These are phyloP conservation scores for Hassar affinis DNA, from an alignment of 2,113 vertebrate genomes.

Conservation along the genomic window DNA sequence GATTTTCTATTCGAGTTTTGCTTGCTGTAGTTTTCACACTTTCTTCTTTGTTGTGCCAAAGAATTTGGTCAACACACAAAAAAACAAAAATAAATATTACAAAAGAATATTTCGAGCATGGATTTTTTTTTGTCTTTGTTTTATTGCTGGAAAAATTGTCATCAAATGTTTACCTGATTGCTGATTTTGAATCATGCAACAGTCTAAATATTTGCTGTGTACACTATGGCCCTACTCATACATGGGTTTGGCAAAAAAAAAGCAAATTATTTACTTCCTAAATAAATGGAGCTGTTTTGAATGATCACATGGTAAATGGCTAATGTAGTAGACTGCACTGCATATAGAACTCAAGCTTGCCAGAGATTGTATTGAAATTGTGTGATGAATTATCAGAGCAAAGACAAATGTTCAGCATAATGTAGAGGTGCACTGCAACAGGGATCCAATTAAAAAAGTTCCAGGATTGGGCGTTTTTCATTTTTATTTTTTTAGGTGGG, in stretches of 20 bases:
- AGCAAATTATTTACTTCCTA: background rate
- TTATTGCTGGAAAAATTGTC: background rate
- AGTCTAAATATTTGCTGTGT: background rate
- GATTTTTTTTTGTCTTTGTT: background rate
- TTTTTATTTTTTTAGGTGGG: too few relatives aligned
- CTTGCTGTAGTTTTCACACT: constrained; percentile 1
- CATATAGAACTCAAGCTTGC: background rate
- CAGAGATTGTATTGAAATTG: background rate
- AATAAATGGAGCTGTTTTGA: background rate
- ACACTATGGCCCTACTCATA: background rate
- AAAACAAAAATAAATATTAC: background rate
- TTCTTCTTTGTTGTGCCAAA: background rate
- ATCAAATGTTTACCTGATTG: background rate
- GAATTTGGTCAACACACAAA: background rate
- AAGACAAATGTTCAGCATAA: background rate
- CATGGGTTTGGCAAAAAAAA: background rate
- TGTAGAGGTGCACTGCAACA: background rate
- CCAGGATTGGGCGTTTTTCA: too few relatives aligned
- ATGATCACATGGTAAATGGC: too few relatives aligned
- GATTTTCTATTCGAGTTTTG: constrained; percentile 29
- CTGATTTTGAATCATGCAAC: background rate
- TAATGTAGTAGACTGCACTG: background rate
- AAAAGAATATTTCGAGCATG: background rate
- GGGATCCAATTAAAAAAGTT: background rate
- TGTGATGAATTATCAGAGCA: background rate